These are phyloP conservation scores for Asteroscopus sphinx DNA, from an alignment of 2,888 invertebrate species.

Conservation along the genomic window DNA sequence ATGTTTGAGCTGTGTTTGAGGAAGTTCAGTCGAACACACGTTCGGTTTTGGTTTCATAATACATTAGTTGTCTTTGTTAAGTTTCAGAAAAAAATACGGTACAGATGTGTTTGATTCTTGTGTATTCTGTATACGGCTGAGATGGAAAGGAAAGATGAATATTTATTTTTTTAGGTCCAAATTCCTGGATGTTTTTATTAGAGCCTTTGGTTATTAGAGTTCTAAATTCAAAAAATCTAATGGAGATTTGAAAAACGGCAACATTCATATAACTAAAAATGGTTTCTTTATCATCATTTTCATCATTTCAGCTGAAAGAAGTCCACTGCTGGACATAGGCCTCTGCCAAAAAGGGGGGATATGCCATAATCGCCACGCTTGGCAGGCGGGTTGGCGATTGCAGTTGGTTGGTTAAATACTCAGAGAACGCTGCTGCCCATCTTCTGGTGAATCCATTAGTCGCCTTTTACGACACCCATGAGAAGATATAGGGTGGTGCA, in stretches of 20 bases:
- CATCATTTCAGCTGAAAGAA: too few relatives aligned
- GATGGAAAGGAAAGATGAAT: slow-evolving; percentile 49
- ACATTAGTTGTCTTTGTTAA: slow-evolving; percentile 62
- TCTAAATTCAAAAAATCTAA: not conserved
- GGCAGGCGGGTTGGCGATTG: too few relatives aligned
- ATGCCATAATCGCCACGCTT: too few relatives aligned
- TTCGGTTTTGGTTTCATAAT: slow-evolving; percentile 61
- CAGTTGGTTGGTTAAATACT: too few relatives aligned
- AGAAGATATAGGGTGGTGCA: too few relatives aligned
- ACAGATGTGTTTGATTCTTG: slow-evolving; percentile 59
- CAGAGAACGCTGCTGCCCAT: too few relatives aligned
- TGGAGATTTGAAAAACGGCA: not conserved
- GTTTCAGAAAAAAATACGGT: slow-evolving; percentile 48
- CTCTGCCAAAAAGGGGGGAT: too few relatives aligned
- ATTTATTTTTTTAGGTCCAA: slow-evolving; percentile 33
- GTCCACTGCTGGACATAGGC: too few relatives aligned
- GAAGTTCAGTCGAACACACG: slow-evolving; percentile 65
- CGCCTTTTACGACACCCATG: too few relatives aligned
- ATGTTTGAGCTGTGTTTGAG: slow-evolving; percentile 49
- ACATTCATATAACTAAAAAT: too few relatives aligned
- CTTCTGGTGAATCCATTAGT: too few relatives aligned
- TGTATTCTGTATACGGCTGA: slow-evolving; percentile 40
- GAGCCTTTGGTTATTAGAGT: not conserved
- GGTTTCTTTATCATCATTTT: too few relatives aligned
- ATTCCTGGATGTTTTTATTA: slow-evolving; percentile 25